phyloP scores from a whole-genome alignment of 2,113 vertebrate genomes.

The Aleadryas rufinucha region DNA sequence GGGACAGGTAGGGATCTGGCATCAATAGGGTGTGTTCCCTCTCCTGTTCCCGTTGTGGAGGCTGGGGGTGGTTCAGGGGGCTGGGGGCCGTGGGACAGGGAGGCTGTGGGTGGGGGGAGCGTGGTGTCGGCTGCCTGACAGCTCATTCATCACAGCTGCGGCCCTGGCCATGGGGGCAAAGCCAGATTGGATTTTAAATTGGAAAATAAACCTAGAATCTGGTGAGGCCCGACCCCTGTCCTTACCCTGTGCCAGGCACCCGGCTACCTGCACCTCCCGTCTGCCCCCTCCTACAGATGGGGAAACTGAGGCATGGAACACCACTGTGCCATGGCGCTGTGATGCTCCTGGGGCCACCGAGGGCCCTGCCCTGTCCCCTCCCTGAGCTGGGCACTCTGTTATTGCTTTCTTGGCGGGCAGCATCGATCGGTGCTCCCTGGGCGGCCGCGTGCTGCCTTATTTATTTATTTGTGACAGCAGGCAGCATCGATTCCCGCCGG shows the following conservation, averaged over 20 bases:
- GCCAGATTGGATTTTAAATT: constrained; percentile 76
- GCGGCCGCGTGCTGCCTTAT: constrained; percentile 15
- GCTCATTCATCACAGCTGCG: constrained; percentile 66
- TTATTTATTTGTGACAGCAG: constrained; percentile 48
- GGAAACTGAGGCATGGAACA: not conserved
- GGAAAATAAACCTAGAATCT: constrained; percentile 44
- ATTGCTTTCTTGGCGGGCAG: not conserved
- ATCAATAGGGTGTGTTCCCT: accelerated
- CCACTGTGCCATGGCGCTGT: accelerated
- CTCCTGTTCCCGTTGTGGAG: no score
- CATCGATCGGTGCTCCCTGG: constrained; percentile 13
- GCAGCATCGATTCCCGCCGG: not conserved
- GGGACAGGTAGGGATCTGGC: not conserved
- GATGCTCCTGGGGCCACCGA: not conserved
- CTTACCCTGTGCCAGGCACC: not conserved
- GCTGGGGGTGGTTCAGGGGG: not conserved
- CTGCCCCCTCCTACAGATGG: not conserved
- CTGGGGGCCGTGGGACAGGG: not conserved
- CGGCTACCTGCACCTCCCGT: accelerated
- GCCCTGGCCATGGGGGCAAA: constrained; percentile 37
- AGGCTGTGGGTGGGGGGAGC: not conserved
- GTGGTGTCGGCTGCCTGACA: not conserved
- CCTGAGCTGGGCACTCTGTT: not conserved
- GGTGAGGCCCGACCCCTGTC: not conserved
- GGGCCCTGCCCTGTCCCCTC: not conserved